Evolutionary conservation across 2,113 vertebrate species (phyloP).

Genomic region (Rhombomys opimus): DNA sequence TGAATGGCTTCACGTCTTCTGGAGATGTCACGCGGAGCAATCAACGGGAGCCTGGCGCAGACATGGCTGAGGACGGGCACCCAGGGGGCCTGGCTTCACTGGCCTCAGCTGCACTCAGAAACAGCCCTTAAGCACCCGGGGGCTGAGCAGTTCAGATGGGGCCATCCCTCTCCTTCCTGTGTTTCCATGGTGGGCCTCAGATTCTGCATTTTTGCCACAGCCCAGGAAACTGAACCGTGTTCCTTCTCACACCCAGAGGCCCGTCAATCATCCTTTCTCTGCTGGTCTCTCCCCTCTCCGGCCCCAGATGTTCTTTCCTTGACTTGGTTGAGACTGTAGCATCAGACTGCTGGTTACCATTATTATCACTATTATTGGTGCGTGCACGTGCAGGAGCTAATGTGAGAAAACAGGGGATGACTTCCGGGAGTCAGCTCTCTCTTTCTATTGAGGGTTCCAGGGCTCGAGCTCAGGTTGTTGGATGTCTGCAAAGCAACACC

Average conservation of each 20-base stretch:
- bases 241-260: background rate
- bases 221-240: background rate
- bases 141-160: background rate
- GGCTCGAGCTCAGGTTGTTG: too few species aligned
- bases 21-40: background rate
- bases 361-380: too few species aligned
- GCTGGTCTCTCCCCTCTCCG: too few species aligned
- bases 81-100: accelerated
- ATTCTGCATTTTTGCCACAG: background rate
- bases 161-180: background rate
- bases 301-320: background rate
- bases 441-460: background rate
- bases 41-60: background rate
- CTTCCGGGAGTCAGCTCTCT: background rate
- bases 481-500: background rate
- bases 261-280: background rate
- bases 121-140: background rate
- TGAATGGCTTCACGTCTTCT: background rate
- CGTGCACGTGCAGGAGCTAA: background rate
- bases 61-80: accelerated
- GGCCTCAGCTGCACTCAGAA: background rate
- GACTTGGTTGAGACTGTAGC: background rate
- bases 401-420: background rate
- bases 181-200: background rate
- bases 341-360: too few species aligned